phyloP scores from a whole-genome alignment of 2,797 vertebrate genomes.

The Podarcis lilfordi region DNA sequence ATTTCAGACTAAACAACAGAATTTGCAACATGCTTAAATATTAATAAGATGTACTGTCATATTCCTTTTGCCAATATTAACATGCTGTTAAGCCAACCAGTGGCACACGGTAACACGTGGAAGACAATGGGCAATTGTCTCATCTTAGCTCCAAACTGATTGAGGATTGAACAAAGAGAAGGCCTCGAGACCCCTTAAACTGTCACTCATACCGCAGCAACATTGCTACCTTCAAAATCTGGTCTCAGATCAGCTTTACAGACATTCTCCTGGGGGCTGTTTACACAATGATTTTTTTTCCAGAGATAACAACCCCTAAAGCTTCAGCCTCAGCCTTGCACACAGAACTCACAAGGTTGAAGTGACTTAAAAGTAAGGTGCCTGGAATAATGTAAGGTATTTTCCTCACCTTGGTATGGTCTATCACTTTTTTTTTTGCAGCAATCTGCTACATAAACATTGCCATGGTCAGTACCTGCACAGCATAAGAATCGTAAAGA shows the following conservation, averaged over 20 bases:
- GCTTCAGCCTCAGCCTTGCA: neutral
- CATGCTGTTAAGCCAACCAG: constrained; percentile 54
- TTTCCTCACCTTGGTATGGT: neutral
- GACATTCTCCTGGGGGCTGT: neutral
- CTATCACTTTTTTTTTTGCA: neutral
- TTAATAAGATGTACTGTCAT: constrained; percentile 67
- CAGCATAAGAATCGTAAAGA: neutral
- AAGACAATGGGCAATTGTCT: constrained; percentile 53
- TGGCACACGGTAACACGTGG: constrained; percentile 45
- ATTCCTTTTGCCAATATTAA: constrained; percentile 58
- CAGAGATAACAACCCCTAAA: neutral
- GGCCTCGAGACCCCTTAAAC: constrained; percentile 51
- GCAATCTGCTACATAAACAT: neutral
- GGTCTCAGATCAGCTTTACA: constrained; percentile 45
- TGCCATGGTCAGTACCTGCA: neutral
- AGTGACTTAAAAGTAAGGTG: neutral
- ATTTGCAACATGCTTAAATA: constrained; percentile 68
- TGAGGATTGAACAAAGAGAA: constrained; percentile 69
- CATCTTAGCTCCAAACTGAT: constrained; percentile 63
- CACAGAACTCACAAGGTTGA: neutral
- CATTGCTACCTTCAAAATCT: constrained; percentile 58
- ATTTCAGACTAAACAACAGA: constrained; percentile 69
- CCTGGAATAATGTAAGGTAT: neutral
- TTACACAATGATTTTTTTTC: constrained; percentile 29
- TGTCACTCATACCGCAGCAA: constrained; percentile 65